Conservation (phyloP, 2,888 invertebrate species). For the Pseudococcus jackbeardsleyi region DNA sequence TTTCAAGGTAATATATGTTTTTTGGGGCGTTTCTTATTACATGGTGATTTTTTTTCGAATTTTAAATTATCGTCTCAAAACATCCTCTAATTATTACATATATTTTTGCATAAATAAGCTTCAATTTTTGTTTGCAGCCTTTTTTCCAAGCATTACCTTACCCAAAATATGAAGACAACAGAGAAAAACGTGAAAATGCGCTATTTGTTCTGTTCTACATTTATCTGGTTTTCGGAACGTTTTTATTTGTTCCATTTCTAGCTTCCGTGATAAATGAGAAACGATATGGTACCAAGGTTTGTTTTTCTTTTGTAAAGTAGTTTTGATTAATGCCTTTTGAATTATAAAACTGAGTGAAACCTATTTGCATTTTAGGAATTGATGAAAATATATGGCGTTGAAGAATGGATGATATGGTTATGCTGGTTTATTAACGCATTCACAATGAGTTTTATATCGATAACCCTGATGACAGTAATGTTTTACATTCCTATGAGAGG, state of each 20-base stretch:
- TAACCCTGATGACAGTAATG: background rate
- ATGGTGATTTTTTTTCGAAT: too few species aligned
- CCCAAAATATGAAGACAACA: background rate
- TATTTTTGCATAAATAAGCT: background rate
- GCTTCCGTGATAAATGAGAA: background rate
- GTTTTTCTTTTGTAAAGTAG: background rate
- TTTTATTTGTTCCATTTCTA: background rate
- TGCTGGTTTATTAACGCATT: background rate
- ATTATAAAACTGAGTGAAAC: background rate
- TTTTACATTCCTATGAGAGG: background rate
- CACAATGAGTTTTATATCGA: background rate
- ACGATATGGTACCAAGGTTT: background rate
- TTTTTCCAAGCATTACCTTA: conserved; percentile 6
- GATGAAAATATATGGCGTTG: background rate
- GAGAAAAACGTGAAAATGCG: background rate
- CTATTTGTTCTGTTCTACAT: background rate
- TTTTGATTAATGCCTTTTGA: background rate
- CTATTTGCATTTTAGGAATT: background rate
- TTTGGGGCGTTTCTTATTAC: too few species aligned
- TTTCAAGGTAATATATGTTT: too few species aligned
- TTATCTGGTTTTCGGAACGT: background rate
- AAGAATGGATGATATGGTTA: conserved; percentile 15
- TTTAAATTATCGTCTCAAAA: too few species aligned
- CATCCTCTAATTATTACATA: too few species aligned
- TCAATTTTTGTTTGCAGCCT: background rate